phyloP scores from a whole-genome alignment of 1,140 invertebrate genomes.

The Drosophila sucinea region DNA sequence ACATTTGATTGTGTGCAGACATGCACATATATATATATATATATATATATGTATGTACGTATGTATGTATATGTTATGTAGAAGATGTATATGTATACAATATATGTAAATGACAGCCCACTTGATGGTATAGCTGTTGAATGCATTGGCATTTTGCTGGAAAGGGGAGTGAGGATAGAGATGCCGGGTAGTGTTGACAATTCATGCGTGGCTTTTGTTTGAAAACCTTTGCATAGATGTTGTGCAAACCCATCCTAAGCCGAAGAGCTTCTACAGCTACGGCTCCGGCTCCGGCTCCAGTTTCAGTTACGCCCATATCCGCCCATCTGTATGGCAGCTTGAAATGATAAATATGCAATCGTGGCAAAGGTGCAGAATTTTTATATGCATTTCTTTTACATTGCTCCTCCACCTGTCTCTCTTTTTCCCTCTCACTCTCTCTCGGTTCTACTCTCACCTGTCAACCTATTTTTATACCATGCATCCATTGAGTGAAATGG shows the following conservation, averaged over 20 bases:
- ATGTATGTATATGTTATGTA: conserved; percentile 10
- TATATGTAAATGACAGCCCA: conserved; percentile 9
- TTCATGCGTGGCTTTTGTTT: conserved; percentile 55
- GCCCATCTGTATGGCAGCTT: conserved; percentile 44
- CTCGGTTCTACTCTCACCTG: conserved; percentile 20
- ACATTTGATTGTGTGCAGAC: conserved; percentile 6
- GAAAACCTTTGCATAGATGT: conserved; percentile 35
- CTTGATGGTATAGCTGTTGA: conserved; percentile 47
- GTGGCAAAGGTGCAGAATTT: conserved; percentile 71
- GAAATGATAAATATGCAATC: conserved; percentile 75
- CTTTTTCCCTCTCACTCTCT: neutral
- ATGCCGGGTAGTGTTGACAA: conserved; percentile 61
- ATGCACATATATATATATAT: conserved; percentile 19
- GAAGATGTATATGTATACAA: conserved; percentile 6
- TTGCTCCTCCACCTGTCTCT: conserved; percentile 5
- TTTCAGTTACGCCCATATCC: neutral
- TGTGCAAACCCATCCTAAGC: conserved; percentile 10
- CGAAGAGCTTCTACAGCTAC: neutral
- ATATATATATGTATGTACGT: conserved; percentile 24
- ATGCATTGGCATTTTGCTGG: conserved; percentile 49
- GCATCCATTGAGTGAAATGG: no score
- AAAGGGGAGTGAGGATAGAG: conserved; percentile 14
- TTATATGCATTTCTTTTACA: conserved; percentile 66
- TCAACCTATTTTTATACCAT: conserved; percentile 40
- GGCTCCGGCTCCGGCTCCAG: neutral